phyloP scores from a whole-genome alignment of 1,140 invertebrate species.

The Drosophila sturtevanti region DNA sequence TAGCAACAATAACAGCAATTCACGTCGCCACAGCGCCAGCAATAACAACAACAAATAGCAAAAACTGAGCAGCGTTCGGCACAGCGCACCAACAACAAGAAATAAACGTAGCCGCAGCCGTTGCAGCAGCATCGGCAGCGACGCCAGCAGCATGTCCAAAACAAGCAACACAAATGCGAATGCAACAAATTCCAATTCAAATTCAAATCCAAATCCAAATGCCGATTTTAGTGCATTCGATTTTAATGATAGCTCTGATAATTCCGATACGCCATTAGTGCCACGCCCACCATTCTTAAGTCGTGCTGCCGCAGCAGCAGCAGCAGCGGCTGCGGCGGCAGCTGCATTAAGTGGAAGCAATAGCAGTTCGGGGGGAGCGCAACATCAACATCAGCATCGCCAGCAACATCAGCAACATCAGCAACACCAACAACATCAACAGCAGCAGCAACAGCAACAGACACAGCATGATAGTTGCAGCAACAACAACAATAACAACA shows the following conservation, averaged over 20 bases:
- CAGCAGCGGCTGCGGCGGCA: conserved; percentile 55
- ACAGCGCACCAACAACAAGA: conserved; percentile 57
- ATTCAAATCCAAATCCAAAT: conserved; percentile 15
- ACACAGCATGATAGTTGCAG: not conserved
- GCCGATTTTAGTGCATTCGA: conserved; percentile 80
- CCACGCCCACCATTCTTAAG: conserved; percentile 75
- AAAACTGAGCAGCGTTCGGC: conserved; percentile 76
- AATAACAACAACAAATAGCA: conserved; percentile 76
- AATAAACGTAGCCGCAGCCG: conserved; percentile 24
- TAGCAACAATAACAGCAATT: conserved; percentile 51
- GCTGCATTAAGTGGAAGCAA: conserved; percentile 48
- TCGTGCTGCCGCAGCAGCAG: conserved; percentile 65
- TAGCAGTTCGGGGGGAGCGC: conserved; percentile 38
- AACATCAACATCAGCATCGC: conserved; percentile 30
- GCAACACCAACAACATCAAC: conserved; percentile 33
- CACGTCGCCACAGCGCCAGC: conserved; percentile 64
- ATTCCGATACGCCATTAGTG: conserved; percentile 76
- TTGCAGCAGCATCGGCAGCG: conserved; percentile 27
- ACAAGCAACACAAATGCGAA: conserved; percentile 42
- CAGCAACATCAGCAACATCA: conserved; percentile 33
- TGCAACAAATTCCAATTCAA: conserved; percentile 44
- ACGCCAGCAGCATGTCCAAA: conserved; percentile 52
- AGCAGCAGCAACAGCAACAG: conserved; percentile 31
- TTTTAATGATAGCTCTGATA: conserved; percentile 81
- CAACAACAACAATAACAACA: conserved; percentile 42